Evolutionary conservation across 2,113 vertebrate genomes (phyloP).

Genomic region (Amphiprion ocellaris): DNA sequence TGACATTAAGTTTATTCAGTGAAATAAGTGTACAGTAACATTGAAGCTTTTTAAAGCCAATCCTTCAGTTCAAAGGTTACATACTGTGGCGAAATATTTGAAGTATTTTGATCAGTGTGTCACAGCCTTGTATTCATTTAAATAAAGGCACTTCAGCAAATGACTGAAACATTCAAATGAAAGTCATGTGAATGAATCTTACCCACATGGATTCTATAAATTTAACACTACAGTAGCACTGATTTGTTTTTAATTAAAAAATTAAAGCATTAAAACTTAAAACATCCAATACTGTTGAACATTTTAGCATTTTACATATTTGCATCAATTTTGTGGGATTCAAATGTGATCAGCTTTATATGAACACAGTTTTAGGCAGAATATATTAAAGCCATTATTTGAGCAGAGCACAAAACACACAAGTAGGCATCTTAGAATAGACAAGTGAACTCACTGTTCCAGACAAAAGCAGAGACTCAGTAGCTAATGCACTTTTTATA

Average conservation of each 20-base stretch:
- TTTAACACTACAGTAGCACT: not conserved
- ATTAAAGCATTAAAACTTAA: not conserved
- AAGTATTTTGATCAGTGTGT: not conserved
- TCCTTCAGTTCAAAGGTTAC: constrained; percentile 12
- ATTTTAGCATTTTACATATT: not conserved
- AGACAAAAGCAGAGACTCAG: not conserved
- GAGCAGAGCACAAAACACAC: not conserved
- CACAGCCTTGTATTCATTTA: constrained; percentile 13
- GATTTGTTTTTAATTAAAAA: not conserved
- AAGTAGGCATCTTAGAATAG: not conserved
- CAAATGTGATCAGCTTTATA: not conserved
- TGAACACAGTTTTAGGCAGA: not conserved
- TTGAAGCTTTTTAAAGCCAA: constrained; percentile 36
- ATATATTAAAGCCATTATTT: not conserved
- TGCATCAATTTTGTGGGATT: not conserved
- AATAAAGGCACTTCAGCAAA: constrained; percentile 49
- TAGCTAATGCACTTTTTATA: constrained; percentile 22
- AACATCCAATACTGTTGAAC: not conserved
- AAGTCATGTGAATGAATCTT: not conserved
- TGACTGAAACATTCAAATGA: not conserved
- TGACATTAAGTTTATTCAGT: constrained; percentile 35
- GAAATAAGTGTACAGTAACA: constrained; percentile 13
- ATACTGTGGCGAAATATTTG: not conserved
- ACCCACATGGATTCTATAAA: not conserved
- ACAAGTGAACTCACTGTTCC: not conserved